A percentile compares a stretch with the other conserved stretches of the same genome.
These are phyloP conservation scores for Chaetodon trifasciatus DNA, from an alignment of 2,797 vertebrate species.

Conservation along the genomic window DNA sequence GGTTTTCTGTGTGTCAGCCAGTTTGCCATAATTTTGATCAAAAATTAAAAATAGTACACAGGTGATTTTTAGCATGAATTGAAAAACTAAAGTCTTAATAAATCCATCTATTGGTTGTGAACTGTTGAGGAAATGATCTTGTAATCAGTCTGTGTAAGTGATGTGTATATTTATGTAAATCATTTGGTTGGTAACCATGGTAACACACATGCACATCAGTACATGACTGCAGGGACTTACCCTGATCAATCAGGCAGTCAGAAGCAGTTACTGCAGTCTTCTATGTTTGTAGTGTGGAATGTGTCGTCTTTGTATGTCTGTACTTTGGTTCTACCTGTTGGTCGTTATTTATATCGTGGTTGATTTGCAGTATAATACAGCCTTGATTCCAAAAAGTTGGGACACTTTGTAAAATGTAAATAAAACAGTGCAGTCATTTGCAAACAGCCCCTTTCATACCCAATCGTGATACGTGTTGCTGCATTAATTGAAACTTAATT, in stretches of 20 bases:
- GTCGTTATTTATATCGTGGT: neutral
- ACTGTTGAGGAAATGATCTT: neutral
- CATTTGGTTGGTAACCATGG: neutral
- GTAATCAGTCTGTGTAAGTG: neutral
- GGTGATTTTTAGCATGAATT: neutral
- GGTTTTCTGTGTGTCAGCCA: neutral
- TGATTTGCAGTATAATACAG: too few species aligned
- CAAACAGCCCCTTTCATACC: too few species aligned
- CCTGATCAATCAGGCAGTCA: neutral
- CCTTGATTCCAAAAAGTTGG: too few species aligned
- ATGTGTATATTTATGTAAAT: neutral
- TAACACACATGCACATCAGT: neutral
- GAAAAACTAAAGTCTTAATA: neutral
- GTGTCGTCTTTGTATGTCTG: neutral
- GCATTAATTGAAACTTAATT: too few species aligned
- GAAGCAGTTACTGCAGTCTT: neutral
- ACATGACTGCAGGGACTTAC: neutral
- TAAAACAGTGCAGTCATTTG: too few species aligned
- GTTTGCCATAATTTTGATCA: neutral
- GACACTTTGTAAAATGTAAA: too few species aligned
- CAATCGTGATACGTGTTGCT: too few species aligned
- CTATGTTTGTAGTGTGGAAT: neutral
- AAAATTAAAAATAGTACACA: neutral
- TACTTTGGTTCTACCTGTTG: neutral
- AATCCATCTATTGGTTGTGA: neutral